phyloP scores from a whole-genome alignment of 1,140 invertebrate genomes.

The Homalodisca vitripennis region DNA sequence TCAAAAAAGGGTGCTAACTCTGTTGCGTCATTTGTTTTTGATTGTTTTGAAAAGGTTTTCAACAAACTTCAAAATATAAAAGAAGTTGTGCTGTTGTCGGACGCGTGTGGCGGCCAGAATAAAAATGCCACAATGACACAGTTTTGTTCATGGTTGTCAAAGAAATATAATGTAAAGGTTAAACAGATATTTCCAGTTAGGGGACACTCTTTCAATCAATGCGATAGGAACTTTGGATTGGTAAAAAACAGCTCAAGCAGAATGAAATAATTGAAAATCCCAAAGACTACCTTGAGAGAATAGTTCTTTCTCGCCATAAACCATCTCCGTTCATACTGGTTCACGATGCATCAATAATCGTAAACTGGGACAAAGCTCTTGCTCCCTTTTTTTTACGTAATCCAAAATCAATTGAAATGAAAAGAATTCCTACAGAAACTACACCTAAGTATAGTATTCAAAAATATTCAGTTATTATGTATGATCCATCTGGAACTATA shows the following conservation, averaged over 20 bases:
- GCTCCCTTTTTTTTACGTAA: constrained; percentile 10
- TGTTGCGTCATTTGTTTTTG: constrained; percentile 19
- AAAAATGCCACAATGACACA: constrained; percentile 21
- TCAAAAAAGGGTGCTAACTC: constrained; percentile 23
- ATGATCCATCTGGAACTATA: constrained; percentile 17
- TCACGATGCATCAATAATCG: constrained; percentile 14
- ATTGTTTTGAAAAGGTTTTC: background rate
- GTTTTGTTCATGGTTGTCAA: constrained; percentile 31
- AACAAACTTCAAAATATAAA: background rate
- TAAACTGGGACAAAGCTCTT: constrained; percentile 13
- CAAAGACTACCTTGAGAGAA: constrained; percentile 20
- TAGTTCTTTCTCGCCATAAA: background rate
- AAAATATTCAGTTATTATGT: constrained; percentile 10
- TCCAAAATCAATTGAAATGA: too few relatives aligned
- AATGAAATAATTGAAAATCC: constrained; percentile 25
- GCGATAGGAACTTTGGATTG: constrained; percentile 39
- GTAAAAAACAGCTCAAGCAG: constrained; percentile 31
- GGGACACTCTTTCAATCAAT: constrained; percentile 36
- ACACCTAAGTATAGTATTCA: constrained; percentile 15
- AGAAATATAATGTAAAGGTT: constrained; percentile 13
- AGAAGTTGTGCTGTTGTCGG: constrained; percentile 24
- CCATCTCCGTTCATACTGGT: constrained; percentile 21
- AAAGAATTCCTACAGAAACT: background rate
- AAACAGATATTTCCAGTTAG: constrained; percentile 37
- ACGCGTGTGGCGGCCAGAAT: constrained; percentile 33